These are phyloP conservation scores for Drosophila lutescens DNA, from an alignment of 2,888 invertebrate genomes.

Conservation along the genomic window DNA sequence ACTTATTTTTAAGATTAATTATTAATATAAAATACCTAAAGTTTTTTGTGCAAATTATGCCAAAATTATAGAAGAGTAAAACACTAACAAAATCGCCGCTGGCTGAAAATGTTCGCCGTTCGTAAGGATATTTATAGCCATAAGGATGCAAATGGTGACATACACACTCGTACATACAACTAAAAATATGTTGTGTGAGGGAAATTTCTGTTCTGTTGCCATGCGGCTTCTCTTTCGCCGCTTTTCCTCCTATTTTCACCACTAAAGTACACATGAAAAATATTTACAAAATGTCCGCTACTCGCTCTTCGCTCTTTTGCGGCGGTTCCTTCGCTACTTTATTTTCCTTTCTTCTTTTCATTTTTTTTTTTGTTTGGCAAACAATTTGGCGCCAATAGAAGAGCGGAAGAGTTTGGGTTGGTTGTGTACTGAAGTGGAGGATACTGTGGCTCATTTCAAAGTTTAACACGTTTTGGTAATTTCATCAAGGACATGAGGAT, in stretches of 20 bases:
- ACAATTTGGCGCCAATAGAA: slow-evolving; percentile 65
- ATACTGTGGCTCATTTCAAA: slow-evolving; percentile 58
- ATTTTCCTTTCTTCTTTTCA: slow-evolving; percentile 1
- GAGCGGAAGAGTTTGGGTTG: slow-evolving; percentile 8
- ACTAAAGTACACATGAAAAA: slow-evolving; percentile 64
- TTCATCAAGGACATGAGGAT: slow-evolving; percentile 65
- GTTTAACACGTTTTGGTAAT: slow-evolving; percentile 71
- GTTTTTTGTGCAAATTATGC: neutral
- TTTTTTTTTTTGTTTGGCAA: slow-evolving; percentile 54
- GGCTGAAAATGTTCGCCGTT: slow-evolving; percentile 1
- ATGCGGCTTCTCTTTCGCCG: slow-evolving; percentile 34
- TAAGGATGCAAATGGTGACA: slow-evolving; percentile 19
- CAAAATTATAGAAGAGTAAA: neutral
- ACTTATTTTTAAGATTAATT: too few relatives aligned
- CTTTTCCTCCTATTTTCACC: slow-evolving; percentile 38
- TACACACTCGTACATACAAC: slow-evolving; percentile 2
- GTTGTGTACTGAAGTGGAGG: slow-evolving; percentile 4
- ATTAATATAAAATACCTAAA: neutral
- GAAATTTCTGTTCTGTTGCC: slow-evolving; percentile 51
- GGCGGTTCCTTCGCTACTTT: slow-evolving; percentile 16
- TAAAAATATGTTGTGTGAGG: slow-evolving; percentile 18
- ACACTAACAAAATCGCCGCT: slow-evolving; percentile 6
- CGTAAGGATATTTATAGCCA: neutral
- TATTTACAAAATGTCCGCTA: slow-evolving; percentile 66
- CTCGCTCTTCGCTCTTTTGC: slow-evolving; percentile 12